Percentiles rank a stretch among this genome's conserved stretches.
These are phyloP conservation scores for Ceratitis capitata DNA, from an alignment of 1,140 invertebrate species.

Conservation along the genomic window DNA sequence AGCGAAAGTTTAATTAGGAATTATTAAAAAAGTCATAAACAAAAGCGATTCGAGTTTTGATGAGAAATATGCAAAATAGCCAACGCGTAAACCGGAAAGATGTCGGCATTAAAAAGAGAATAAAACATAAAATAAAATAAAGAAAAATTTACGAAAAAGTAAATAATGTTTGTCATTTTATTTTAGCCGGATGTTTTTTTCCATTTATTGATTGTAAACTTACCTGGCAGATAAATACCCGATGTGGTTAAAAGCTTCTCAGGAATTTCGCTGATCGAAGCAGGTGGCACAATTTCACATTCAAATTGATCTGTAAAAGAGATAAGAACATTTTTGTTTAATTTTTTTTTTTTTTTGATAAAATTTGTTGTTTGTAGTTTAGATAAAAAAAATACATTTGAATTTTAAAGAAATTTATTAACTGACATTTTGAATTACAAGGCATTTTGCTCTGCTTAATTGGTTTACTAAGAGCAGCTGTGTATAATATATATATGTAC, in stretches of 20 bases:
- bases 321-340: not conserved
- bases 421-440: no score
- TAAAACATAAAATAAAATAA: no score
- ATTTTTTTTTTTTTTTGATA: not conserved
- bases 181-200: not conserved
- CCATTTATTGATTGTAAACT: slow-evolving; percentile 45
- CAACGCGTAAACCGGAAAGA: not conserved
- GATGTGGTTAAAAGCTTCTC: slow-evolving; percentile 67
- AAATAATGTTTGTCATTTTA: not conserved
- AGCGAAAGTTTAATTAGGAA: slow-evolving; percentile 30
- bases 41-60: not conserved
- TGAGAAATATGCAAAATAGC: slow-evolving; percentile 28
- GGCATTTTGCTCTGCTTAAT: no score
- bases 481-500: no score
- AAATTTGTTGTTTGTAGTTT: no score
- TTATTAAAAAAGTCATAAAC: not conserved
- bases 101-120: no score
- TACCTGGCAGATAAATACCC: slow-evolving; percentile 70
- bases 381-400: no score
- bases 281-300: slow-evolving; percentile 63
- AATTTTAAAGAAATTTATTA: no score
- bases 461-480: no score
- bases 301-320: slow-evolving; percentile 42
- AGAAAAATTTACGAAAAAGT: not conserved
- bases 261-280: slow-evolving; percentile 68